Percentiles rank a stretch among this genome's conserved stretches.
phyloP scores from a whole-genome alignment of 23 tunicate genomes.

The Styela plicata region DNA sequence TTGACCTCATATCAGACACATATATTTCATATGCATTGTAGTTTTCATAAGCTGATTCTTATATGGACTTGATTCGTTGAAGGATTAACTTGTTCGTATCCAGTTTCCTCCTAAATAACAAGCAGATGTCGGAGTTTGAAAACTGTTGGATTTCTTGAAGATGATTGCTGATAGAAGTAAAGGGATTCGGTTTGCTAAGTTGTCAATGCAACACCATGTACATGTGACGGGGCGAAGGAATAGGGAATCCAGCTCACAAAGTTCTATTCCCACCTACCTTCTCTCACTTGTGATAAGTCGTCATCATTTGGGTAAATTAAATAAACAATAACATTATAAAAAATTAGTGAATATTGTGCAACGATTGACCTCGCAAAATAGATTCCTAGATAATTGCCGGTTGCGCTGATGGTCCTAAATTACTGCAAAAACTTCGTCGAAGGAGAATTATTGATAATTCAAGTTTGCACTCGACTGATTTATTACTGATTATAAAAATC shows the following conservation, averaged over 20 bases:
- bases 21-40: neutral
- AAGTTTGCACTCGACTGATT: too few relatives aligned
- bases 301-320: neutral
- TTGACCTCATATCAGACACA: too few relatives aligned
- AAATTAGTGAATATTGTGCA: too few relatives aligned
- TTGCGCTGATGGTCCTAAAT: too few relatives aligned
- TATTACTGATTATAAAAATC: too few relatives aligned
- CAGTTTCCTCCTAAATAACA: neutral
- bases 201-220: too few relatives aligned
- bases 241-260: neutral
- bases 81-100: neutral
- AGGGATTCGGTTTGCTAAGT: neutral
- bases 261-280: neutral
- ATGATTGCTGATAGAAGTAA: neutral
- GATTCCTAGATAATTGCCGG: too few relatives aligned
- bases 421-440: too few relatives aligned
- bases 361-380: too few relatives aligned
- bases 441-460: too few relatives aligned
- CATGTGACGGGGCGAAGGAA: too few relatives aligned
- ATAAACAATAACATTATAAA: too few relatives aligned
- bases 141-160: neutral
- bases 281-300: neutral
- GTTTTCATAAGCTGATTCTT: neutral
- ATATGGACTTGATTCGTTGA: neutral
- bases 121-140: neutral